These are phyloP conservation scores for Plecturocebus donacophilus DNA, from an alignment of 2,113 vertebrate species.

Conservation along the genomic window DNA sequence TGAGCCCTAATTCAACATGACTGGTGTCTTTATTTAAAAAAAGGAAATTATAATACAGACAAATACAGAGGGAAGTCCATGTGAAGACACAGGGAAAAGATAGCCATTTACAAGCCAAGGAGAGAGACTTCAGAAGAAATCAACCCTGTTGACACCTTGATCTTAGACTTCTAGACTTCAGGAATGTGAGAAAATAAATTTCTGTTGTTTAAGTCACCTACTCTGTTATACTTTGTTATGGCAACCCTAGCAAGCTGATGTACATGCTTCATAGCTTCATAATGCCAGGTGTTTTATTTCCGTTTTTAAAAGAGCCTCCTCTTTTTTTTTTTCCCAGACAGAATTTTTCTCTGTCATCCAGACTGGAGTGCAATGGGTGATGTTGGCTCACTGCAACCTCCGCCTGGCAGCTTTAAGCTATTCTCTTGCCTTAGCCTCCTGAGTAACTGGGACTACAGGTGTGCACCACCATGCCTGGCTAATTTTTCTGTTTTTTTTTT, in stretches of 20 bases:
- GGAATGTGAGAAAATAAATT: neutral
- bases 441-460: no score
- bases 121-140: neutral
- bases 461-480: no score
- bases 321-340: no score
- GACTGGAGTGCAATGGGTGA: no score
- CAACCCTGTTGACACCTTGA: neutral
- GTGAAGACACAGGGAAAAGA: neutral
- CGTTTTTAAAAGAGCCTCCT: neutral
- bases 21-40: neutral
- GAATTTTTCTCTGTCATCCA: no score
- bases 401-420: no score
- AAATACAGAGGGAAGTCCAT: neutral
- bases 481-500: no score
- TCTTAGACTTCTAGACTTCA: neutral
- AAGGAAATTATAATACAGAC: neutral
- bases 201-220: neutral
- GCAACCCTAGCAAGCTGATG: neutral
- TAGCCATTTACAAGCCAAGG: neutral
- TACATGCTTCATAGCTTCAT: neutral
- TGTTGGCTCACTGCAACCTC: no score
- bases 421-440: no score
- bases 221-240: neutral
- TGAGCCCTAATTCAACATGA: neutral
- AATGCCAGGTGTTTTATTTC: conserved; percentile 20